Conservation (phyloP, 2,888 invertebrate species). For the Nymphalis polychloros region DNA sequence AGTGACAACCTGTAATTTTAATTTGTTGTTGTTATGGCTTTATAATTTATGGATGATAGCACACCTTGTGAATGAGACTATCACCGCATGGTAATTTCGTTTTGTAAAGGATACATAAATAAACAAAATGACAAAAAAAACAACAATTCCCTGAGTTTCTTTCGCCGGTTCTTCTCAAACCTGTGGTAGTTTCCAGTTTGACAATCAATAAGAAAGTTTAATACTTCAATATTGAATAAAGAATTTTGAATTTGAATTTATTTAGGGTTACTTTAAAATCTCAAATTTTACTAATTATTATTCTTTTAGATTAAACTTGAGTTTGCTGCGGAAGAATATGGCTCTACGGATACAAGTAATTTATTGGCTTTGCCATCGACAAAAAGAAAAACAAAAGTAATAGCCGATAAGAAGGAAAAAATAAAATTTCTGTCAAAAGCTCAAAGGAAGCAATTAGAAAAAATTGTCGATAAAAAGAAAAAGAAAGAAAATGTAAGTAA, state of each 20-base stretch:
- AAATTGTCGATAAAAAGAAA: constrained; percentile 92
- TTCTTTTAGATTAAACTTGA: constrained; percentile 84
- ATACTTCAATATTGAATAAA: too few species aligned
- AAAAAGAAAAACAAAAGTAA: constrained; percentile 88
- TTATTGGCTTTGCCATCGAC: constrained; percentile 90
- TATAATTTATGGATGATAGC: neutral
- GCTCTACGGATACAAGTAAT: constrained; percentile 87
- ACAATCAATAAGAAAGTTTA: too few species aligned
- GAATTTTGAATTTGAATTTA: neutral
- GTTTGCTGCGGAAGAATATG: constrained; percentile 79
- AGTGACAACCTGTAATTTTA: neutral
- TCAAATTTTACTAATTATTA: constrained; percentile 16
- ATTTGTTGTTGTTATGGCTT: neutral
- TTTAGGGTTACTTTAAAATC: neutral
- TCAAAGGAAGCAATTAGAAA: constrained; percentile 91
- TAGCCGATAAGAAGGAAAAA: constrained; percentile 79
- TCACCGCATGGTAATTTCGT: too few species aligned
- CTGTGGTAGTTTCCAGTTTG: too few species aligned
- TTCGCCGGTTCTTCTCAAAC: too few species aligned
- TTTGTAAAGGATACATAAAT: too few species aligned
- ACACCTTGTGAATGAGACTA: too few species aligned
- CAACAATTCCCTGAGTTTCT: too few species aligned
- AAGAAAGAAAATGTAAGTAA: constrained; percentile 92
- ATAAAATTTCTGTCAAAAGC: constrained; percentile 91
- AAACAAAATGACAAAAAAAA: too few species aligned